Conservation (phyloP, 2,113 vertebrate species). For the Vidua chalybeata region DNA sequence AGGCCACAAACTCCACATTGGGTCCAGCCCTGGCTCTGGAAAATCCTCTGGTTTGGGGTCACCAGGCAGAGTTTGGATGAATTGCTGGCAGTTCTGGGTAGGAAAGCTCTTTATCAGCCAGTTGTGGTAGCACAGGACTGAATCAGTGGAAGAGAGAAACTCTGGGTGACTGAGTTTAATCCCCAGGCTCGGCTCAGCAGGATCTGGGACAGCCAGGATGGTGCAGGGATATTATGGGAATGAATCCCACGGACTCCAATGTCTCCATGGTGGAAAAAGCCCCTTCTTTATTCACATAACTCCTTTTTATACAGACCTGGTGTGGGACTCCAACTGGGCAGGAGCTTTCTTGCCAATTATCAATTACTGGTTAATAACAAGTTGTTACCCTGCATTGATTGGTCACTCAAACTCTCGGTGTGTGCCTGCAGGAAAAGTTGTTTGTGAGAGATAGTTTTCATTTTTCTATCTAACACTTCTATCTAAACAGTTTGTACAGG, state of each 20-base stretch:
- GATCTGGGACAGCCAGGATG: neutral
- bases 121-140: neutral
- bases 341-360: neutral
- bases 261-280: neutral
- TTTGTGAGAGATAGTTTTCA: neutral
- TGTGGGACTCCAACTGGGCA: neutral
- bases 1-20: neutral
- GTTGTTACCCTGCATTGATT: neutral
- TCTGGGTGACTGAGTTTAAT: neutral
- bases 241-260: neutral
- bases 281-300: neutral
- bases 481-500: no score
- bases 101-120: neutral
- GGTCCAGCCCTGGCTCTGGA: neutral
- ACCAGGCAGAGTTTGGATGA: rapidly evolving
- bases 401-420: neutral
- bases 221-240: neutral
- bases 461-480: neutral
- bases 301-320: neutral
- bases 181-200: neutral
- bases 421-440: neutral
- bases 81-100: neutral
- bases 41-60: neutral
- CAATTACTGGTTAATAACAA: neutral
- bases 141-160: neutral